Base-by-base conservation (phyloP, 92 coral and sea anemone genomes). In the Porites rus region DNA sequence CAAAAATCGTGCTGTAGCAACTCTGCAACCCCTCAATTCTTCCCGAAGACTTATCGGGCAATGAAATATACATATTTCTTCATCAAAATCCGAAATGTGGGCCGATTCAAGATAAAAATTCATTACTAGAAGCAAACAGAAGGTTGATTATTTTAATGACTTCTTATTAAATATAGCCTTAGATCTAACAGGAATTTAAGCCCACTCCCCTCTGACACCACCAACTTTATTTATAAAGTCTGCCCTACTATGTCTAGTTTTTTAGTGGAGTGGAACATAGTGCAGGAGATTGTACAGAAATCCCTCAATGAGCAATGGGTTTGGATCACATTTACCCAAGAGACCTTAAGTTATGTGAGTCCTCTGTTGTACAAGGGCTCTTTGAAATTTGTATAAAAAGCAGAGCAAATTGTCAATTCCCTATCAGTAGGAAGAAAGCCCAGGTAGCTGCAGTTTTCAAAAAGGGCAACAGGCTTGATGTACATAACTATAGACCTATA, bases 221-320 rank as follows among this genome's bases (percentile, higher is more conserved):
- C 78, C 25, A 70, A 70, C 75, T 70, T 70, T 70, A 70, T 70
- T 70, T 22, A 70, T 38, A 70, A 70, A 70, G 75, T 53, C 25
- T 46, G 59, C 78, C 78, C 78, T 74, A 51, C 78, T 74, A 74
- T 74, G 78, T 75, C 79, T 75, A 51, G 79, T 75, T 75, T 75
- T 18, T 75, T 65, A 52, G 79, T 75, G 46, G 79, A 75, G 65
- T 75, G 79, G 79, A 51, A 75, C 79, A 75, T 75, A 75, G 79
- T 75, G 17, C 79, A 75, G 65, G 79, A 75, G 80, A 72, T 43
- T 72, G 76, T 72, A 72, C 76, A 72, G 76, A 72, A 43, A 72
- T 72, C 76, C 76, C 76, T 72, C 58, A 72, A 72, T 54, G 43
- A 72, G 76, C 76, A 51, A 72, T 72, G 59, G 76, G 76, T 72